A percentile compares a stretch with the other conserved stretches of the same genome.
Conservation (phyloP, 2,113 vertebrate genomes). For the Xenopus tropicalis region UCB_Xtro_10.0 CM004445.2:128628001-128628500, state of each 20-base stretch:
- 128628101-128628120: too few species aligned
- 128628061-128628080: too few species aligned
- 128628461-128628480: constrained; percentile 3
- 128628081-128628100: too few species aligned
- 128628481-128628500: constrained; percentile 16
- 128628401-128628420: constrained; percentile 15
- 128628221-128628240: neutral
- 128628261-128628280: constrained; percentile 33
- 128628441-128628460: neutral
- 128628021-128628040: too few species aligned
- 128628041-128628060: too few species aligned
- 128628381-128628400: constrained; percentile 29
- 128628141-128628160: too few species aligned
- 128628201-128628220: too few species aligned
- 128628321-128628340: constrained; percentile 21
- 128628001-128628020: too few species aligned
- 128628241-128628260: constrained; percentile 13
- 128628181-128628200: too few species aligned
- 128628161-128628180: too few species aligned
- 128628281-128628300: constrained; percentile 27
- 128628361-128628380: constrained; percentile 32
- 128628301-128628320: constrained; percentile 24
- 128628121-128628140: too few species aligned
- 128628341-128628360: constrained; percentile 6
- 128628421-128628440: constrained; percentile 35